Base-by-base conservation (phyloP, 1,140 invertebrate species). In the Leguminivora glycinivorella region DNA sequence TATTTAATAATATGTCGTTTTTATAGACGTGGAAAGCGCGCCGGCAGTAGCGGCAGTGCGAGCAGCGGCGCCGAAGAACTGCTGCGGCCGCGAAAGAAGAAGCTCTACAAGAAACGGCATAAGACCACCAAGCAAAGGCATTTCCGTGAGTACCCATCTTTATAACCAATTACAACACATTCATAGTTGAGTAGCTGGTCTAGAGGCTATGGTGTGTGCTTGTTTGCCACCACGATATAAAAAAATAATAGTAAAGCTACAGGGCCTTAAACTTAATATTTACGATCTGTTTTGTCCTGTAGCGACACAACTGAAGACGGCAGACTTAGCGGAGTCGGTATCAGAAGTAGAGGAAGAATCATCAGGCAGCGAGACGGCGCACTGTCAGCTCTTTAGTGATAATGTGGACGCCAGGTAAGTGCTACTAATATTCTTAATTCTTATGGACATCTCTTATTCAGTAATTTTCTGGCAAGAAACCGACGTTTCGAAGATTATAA, bases 341-440 rank as follows among this genome's bases (percentile, higher is more conserved):
- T 92, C 92, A 0, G 92, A 92, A 70, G 92, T 92, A 29, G 92
- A 92, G 56, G 89, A 91, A 56, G 91, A 92, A 70, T 91, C 89
- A 0, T 92, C 90, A 0, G 90, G 90, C 19, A 92, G 90, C 56
- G 91, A 92, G 12, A 88, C 83, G 0, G 86, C 87, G 0, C 89
- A 92, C 69, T 92, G 90, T 71, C 90, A 90, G 56, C 77, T 91
- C 12, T 74, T 92, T 1, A 92, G 91, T 69, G 91, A 92, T 58
- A 90, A 83, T 75, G 91, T 92, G 5, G 90, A 92, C 72, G 85
- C 90, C 19, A 90, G 91, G 91, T 92, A 71, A 78, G 40, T 43
- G 40, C 5, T 14, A n/a, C 14, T 17, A 17, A 4, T 43, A n/a
- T n/a, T n/a, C n/a, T n/a, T n/a, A n/a, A n/a, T n/a, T 4, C 14